Evolutionary conservation across 2,797 vertebrate species (phyloP).

Genomic region (Anabas testudineus): DNA sequence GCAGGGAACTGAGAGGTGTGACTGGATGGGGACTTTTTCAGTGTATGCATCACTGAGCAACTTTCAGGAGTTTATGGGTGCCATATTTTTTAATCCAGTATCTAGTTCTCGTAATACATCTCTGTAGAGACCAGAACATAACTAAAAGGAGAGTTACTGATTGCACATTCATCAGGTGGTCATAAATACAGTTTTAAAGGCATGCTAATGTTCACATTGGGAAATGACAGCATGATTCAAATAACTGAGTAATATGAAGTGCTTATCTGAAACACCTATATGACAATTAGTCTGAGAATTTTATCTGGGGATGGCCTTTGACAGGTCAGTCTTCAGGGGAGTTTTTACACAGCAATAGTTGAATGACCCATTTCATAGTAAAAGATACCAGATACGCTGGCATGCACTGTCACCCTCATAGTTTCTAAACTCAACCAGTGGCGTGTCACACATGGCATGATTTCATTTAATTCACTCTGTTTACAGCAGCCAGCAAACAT

Average conservation of each 20-base stretch:
- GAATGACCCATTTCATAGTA: constrained; percentile 32
- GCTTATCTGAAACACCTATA: constrained; percentile 24
- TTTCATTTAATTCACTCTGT: constrained; percentile 52
- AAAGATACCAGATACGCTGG: constrained; percentile 14
- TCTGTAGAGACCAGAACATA: neutral
- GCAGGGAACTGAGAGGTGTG: no score
- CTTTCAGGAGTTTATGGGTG: no score
- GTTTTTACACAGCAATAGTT: constrained; percentile 33
- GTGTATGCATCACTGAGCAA: no score
- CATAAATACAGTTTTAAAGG: neutral
- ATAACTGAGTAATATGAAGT: constrained; percentile 7
- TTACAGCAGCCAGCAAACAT: constrained; percentile 31
- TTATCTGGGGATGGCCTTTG: constrained; percentile 17
- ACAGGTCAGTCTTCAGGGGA: constrained; percentile 54
- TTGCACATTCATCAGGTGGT: neutral
- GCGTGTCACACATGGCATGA: constrained; percentile 5
- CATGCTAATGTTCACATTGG: neutral
- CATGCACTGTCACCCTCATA: constrained; percentile 16
- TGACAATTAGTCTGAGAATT: constrained; percentile 28
- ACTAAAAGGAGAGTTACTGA: neutral
- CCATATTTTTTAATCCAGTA: no score
- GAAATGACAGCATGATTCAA: neutral
- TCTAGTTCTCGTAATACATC: no score
- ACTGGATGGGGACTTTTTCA: no score
- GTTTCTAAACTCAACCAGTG: constrained; percentile 42